A percentile compares a stretch with the other conserved stretches of the same genome.
phyloP scores from a whole-genome alignment of 2,113 vertebrate genomes.

The Pitta sordida region DNA sequence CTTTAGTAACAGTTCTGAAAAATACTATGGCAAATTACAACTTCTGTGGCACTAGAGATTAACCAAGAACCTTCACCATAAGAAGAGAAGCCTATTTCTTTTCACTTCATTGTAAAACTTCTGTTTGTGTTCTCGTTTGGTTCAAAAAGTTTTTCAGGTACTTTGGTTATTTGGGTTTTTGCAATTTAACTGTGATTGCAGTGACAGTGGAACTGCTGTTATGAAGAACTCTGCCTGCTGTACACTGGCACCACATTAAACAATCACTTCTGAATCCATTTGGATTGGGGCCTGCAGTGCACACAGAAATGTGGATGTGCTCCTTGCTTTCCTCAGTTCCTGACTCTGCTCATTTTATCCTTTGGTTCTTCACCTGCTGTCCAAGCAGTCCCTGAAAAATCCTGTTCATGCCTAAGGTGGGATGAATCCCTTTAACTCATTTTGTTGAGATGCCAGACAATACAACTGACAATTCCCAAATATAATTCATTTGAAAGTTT shows the following conservation, averaged over 20 bases:
- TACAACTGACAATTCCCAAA: neutral
- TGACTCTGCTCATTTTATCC: neutral
- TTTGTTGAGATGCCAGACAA: neutral
- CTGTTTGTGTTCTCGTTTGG: neutral
- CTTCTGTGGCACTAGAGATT: neutral
- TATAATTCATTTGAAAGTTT: neutral
- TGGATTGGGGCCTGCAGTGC: too few species aligned
- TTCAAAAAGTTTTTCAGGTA: neutral
- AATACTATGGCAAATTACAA: neutral
- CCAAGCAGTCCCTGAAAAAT: neutral
- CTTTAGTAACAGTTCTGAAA: neutral
- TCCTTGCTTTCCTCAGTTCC: neutral
- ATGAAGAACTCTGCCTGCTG: neutral
- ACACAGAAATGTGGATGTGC: rapidly evolving
- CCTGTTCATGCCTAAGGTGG: neutral
- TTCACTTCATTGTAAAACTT: neutral
- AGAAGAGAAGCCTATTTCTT: neutral
- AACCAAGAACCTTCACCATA: neutral
- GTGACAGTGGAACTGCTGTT: neutral
- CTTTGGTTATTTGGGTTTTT: neutral
- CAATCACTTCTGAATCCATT: neutral
- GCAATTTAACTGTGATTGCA: neutral
- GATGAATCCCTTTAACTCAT: neutral
- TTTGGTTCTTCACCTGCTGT: neutral
- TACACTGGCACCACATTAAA: neutral